Conservation (phyloP, 2,888 invertebrate genomes). For the Tachina grossa region DNA sequence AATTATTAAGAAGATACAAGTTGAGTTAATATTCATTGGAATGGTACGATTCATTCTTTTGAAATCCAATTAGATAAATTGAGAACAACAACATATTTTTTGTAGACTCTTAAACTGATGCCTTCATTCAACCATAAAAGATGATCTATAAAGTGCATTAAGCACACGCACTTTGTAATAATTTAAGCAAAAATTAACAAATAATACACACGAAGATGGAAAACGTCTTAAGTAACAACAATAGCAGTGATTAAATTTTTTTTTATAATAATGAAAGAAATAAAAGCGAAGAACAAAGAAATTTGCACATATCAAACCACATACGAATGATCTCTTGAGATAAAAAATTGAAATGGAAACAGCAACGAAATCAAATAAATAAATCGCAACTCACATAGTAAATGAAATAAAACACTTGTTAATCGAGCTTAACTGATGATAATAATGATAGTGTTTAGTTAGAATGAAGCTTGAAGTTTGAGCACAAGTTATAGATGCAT, state of each 20-base stretch:
- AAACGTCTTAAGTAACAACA: constrained; percentile 42
- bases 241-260: constrained; percentile 61
- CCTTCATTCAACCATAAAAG: too few relatives aligned
- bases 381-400: constrained; percentile 49
- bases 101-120: constrained; percentile 10
- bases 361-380: constrained; percentile 38
- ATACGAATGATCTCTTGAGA: constrained; percentile 44
- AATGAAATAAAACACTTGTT: constrained; percentile 71
- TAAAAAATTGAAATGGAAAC: constrained; percentile 20
- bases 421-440: constrained; percentile 70
- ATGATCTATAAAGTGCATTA: constrained; percentile 69
- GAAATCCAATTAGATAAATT: constrained; percentile 70
- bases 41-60: constrained; percentile 51
- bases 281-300: constrained; percentile 46
- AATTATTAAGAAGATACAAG: constrained; percentile 16
- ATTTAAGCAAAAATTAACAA: constrained; percentile 34
- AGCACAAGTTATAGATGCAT: background rate
- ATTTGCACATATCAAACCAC: constrained; percentile 40
- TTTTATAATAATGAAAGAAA: constrained; percentile 44
- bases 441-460: constrained; percentile 43
- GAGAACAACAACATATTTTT: constrained; percentile 59
- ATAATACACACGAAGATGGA: constrained; percentile 9
- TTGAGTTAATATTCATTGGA: constrained; percentile 16
- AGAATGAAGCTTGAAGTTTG: constrained; percentile 32
- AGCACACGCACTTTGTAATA: constrained; percentile 66